These are phyloP conservation scores for Anadara kagoshimensis DNA, from an alignment of 1,140 invertebrate genomes.

Conservation along the genomic window DNA sequence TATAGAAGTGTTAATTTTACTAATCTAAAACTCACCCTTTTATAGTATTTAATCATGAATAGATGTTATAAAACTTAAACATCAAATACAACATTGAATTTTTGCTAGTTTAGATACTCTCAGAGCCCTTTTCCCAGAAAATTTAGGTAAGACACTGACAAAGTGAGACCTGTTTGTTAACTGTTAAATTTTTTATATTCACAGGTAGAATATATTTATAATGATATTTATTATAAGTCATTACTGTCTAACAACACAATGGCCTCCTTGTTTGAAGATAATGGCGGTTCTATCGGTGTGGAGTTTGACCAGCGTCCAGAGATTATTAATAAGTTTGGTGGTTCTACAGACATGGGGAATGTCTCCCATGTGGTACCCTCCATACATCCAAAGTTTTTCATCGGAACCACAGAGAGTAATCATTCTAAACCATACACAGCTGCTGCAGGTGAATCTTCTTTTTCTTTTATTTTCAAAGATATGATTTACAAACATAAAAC, in stretches of 20 bases:
- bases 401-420: slow-evolving; percentile 58
- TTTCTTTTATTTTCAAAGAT: too few species aligned
- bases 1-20: too few species aligned
- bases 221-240: slow-evolving; percentile 33
- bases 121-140: too few species aligned
- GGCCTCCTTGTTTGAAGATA: slow-evolving; percentile 49
- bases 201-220: slow-evolving; percentile 41
- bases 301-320: slow-evolving; percentile 28
- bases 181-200: slow-evolving; percentile 2
- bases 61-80: too few species aligned
- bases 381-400: slow-evolving; percentile 69
- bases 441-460: slow-evolving; percentile 58
- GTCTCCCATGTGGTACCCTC: slow-evolving; percentile 70
- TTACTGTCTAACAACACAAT: slow-evolving; percentile 56
- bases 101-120: too few species aligned
- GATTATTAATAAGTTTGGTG: slow-evolving; percentile 29
- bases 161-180: too few species aligned
- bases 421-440: slow-evolving; percentile 65
- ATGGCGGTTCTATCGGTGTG: slow-evolving; percentile 45
- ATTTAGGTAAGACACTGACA: too few species aligned
- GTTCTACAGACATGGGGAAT: slow-evolving; percentile 70
- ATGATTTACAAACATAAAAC: too few species aligned
- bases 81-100: too few species aligned
- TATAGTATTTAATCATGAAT: too few species aligned
- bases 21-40: too few species aligned